Base-by-base conservation (phyloP, 2,888 invertebrate species). In the Myopa tessellatipennis region DNA sequence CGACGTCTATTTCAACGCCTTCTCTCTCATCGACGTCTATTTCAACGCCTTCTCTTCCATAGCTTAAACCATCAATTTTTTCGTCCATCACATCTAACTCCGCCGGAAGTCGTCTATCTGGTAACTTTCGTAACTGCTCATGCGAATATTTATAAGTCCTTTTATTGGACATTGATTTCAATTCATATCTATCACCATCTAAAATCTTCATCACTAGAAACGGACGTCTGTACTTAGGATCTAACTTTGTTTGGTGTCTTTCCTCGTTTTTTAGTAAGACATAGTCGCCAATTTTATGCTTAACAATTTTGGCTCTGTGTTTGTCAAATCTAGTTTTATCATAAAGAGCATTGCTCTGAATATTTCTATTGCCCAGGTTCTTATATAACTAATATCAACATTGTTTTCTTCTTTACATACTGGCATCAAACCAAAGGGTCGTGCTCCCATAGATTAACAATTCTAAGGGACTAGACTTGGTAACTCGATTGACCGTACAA, bases 231-330 rank as follows among this genome's bases (percentile, higher is more conserved):
- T 68, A 77, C 52, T 75, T 77, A 18, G 72, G 69, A 79, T 68
- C 72, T 63, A 77, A 73, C 65, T 79, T 79, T 10, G 77, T 77
- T 72, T 77, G 74, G 45, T 76, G 72, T 14, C 74, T 50, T 65
- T 77, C 79, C 36, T 79, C 77, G 52, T 77, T 77, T 5, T 72
- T 77, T 26, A 79, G 34, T 36, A 77, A 72, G 34, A 79, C 76
- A 72, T 40, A 76, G 72, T 79, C 76, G 0, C 76, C 77, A 36
- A 77, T 63, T 12, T 76, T 74, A 61, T 67, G n/a, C 55, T 55
- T 73, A n/a, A 72, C 26, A 34, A 77, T 50, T 71, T 52, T 72
- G 3, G 73, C 72, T 69, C 76, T 79, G 38, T 72, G 61, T 68
- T 61, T 61, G 55, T 77, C 70, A 73, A 76, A 76, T 26, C 76